Evolutionary conservation across 2,888 invertebrate genomes (phyloP), one percentile per base, ranked within the genome.

Genomic region (Cephonodes hylas): DNA sequence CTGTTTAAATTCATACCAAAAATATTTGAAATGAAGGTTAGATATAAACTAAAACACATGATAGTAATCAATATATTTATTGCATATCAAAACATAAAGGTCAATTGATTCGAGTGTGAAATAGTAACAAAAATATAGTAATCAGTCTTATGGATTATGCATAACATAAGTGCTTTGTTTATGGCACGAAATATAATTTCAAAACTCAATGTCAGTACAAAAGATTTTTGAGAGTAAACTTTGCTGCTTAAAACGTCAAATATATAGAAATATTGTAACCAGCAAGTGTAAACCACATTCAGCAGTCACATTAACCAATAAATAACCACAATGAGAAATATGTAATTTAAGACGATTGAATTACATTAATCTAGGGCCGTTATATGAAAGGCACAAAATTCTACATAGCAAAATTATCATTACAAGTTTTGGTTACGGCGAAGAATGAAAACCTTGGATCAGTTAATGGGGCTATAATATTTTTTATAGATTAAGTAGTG

Each of bases 41-140:
- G 10, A 13, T 38, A 38, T 1, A n/a, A 38, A 38, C 3, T 38
- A 5, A 38, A 38, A 38, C 4, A 38, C 38, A 38, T n/a, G 18
- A 18, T 31, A 31, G 18, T 53, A 53, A 53, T 53, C 18, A 53
- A 31, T 27, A 53, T 31, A 18, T 53, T 53, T 53, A 53, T 27
- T 53, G 8, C 18, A 48, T 53, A 53, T 53, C 53, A 53, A 53
- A 27, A 53, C 53, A 31, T 53, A 31, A 53, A 31, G 25, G 53
- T 53, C 53, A 53, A 10, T 53, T 31, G 53, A 53, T 53, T 53
- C 27, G 31, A 46, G 46, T 31, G 48, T 48, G 53, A 53, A 53
- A 27, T 10, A 53, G 27, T 53, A 53, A 53, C 31, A 53, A 31
- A 53, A 31, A 53, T 53, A 53, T 31, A 53, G 31, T 53, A 53